Conservation (phyloP, 2,888 invertebrate species). For the Lepas anatifera region DNA sequence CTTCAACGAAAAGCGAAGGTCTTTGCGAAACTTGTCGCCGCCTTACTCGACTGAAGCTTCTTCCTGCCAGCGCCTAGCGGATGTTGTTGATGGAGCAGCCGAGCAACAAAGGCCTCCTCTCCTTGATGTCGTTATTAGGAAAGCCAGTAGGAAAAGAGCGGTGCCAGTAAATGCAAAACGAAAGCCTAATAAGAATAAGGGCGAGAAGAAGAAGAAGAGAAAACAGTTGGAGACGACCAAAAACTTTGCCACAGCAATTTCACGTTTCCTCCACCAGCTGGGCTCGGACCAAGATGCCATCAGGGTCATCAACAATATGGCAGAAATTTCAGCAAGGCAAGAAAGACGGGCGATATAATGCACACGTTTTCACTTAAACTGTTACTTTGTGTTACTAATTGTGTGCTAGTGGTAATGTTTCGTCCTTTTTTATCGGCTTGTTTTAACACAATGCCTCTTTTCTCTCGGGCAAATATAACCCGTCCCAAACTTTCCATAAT, state of each 20-base stretch:
- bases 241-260: background rate
- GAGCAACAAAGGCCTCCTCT: background rate
- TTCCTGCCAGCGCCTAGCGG: background rate
- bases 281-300: background rate
- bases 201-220: background rate
- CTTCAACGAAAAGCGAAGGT: too few species aligned
- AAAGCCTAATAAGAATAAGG: background rate
- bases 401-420: background rate
- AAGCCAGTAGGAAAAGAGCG: background rate
- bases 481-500: background rate
- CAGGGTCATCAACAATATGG: background rate
- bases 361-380: background rate
- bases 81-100: background rate
- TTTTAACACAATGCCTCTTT: too few species aligned
- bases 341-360: background rate
- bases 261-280: background rate
- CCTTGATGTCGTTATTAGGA: background rate
- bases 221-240: background rate
- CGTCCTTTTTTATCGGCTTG: background rate
- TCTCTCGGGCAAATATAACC: background rate
- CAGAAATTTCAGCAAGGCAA: background rate
- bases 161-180: too few species aligned
- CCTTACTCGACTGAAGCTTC: too few species aligned
- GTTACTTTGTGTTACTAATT: background rate
- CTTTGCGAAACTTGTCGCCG: too few species aligned